Evolutionary conservation across 2,113 vertebrate genomes (phyloP).

Genomic region (Helogale parvula): DNA sequence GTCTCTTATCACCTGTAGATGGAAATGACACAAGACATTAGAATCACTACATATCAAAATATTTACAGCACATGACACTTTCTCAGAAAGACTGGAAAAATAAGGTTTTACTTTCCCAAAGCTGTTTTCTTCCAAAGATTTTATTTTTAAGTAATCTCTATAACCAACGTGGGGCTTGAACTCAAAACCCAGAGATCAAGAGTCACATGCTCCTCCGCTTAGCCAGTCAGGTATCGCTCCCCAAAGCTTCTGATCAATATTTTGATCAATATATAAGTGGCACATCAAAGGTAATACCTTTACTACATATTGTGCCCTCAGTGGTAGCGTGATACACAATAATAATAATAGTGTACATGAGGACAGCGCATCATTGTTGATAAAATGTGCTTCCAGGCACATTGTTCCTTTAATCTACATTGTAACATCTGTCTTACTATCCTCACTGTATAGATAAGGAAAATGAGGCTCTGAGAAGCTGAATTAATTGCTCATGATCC

Average conservation of each 20-base stretch:
- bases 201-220: background rate
- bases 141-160: background rate
- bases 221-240: background rate
- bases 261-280: background rate
- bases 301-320: background rate
- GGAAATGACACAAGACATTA: slow-evolving; percentile 37
- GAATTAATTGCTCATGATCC: background rate
- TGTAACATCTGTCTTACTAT: background rate
- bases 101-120: background rate
- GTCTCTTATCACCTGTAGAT: slow-evolving; percentile 89
- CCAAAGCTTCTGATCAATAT: background rate
- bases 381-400: background rate
- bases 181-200: background rate
- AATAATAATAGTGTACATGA: background rate
- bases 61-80: background rate
- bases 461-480: background rate
- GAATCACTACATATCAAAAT: background rate
- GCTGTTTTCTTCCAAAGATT: background rate
- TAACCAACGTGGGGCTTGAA: background rate
- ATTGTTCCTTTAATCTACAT: background rate
- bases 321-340: background rate
- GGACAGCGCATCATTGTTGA: background rate
- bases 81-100: slow-evolving; percentile 13
- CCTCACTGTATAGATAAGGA: background rate
- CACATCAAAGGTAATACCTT: background rate